Conservation (phyloP, 2,797 vertebrate genomes). For the Halcyon badia region DNA sequence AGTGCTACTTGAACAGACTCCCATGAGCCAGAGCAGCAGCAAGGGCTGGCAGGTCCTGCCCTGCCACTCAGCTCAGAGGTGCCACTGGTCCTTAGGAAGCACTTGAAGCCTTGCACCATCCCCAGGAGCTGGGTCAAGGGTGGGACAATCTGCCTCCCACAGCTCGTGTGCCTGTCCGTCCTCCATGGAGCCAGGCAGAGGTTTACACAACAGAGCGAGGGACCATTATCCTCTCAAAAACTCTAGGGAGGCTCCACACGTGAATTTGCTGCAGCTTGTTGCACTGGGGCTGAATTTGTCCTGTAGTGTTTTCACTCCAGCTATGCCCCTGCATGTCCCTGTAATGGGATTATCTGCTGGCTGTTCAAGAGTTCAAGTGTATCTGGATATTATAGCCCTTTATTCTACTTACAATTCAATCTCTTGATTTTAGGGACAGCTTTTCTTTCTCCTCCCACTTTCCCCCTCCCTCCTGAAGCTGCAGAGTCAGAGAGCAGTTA, state of each 20-base stretch:
- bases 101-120: background rate
- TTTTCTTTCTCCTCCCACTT: background rate
- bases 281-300: background rate
- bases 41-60: background rate
- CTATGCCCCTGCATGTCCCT: no score
- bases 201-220: rapidly evolving
- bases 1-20: background rate
- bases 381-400: background rate
- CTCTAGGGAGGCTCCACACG: background rate
- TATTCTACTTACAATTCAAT: background rate
- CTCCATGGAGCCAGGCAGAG: background rate
- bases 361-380: background rate
- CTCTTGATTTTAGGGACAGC: background rate
- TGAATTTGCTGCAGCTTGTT: background rate
- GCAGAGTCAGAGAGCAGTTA: background rate
- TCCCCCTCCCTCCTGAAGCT: background rate
- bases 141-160: background rate
- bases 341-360: background rate
- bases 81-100: background rate
- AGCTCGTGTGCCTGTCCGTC: rapidly evolving
- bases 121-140: background rate
- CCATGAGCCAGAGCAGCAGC: background rate
- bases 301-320: background rate
- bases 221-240: rapidly evolving
- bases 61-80: background rate